A percentile compares a stretch with the other conserved stretches of the same genome.
phyloP scores from a whole-genome alignment of 2,113 vertebrate species.

The Amphilophus citrinellus region DNA sequence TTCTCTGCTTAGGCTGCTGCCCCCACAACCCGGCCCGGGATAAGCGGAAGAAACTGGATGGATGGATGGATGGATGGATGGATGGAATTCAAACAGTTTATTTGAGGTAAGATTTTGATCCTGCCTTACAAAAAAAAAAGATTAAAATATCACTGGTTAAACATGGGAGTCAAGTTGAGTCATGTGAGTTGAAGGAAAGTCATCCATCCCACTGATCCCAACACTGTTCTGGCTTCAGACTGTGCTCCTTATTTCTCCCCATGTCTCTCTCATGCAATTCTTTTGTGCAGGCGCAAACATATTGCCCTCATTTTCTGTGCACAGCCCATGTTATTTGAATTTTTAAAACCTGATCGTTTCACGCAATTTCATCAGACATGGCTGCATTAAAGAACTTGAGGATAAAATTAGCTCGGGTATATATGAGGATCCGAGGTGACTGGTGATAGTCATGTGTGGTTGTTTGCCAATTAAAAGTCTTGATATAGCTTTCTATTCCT shows the following conservation, averaged over 20 bases:
- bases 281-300: constrained; percentile 45
- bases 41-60: too few relatives aligned
- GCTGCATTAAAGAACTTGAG: constrained; percentile 32
- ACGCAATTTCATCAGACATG: constrained; percentile 69
- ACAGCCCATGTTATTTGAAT: constrained; percentile 49
- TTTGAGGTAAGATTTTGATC: not conserved
- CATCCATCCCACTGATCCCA: constrained; percentile 24
- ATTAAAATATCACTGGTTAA: not conserved
- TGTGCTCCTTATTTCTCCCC: not conserved
- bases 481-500: constrained; percentile 67
- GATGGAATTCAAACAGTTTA: not conserved
- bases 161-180: constrained; percentile 13
- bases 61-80: too few relatives aligned
- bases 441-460: constrained; percentile 56
- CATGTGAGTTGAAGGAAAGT: constrained; percentile 24
- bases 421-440: constrained; percentile 56
- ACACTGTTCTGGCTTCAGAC: constrained; percentile 17
- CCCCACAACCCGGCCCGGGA: too few relatives aligned
- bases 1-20: too few relatives aligned
- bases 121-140: not conserved
- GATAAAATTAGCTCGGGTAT: constrained; percentile 59
- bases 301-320: constrained; percentile 26
- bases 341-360: constrained; percentile 62
- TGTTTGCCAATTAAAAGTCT: constrained; percentile 68
- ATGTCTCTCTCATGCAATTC: not conserved